phyloP scores from a whole-genome alignment of 1,140 invertebrate genomes.

The Megalopta genalis region DNA sequence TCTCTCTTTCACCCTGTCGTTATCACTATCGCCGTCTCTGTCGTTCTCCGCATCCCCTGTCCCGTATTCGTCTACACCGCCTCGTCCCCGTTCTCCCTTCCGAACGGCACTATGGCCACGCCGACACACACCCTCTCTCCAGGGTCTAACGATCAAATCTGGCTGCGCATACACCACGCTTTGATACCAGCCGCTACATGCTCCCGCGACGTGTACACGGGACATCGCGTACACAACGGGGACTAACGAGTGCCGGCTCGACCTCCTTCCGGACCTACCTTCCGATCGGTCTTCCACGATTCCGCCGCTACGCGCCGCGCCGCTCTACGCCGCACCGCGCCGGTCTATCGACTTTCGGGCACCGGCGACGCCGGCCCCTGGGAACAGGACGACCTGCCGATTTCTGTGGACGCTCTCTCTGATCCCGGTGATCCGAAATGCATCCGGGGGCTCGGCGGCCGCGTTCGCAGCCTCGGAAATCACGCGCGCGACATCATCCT shows the following conservation, averaged over 20 bases:
- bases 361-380: background rate
- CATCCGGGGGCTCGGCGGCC: too few relatives aligned
- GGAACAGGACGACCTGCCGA: background rate
- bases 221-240: background rate
- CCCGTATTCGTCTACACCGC: slow-evolving; percentile 17
- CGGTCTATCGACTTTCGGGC: background rate
- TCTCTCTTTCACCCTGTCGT: background rate
- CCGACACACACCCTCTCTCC: background rate
- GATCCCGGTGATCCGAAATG: too few relatives aligned
- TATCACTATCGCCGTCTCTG: background rate
- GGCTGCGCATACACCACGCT: slow-evolving; percentile 15
- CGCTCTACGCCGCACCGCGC: too few relatives aligned
- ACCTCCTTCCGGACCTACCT: background rate
- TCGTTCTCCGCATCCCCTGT: background rate
- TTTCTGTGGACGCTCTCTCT: too few relatives aligned
- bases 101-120: background rate
- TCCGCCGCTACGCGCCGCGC: too few relatives aligned
- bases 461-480: too few relatives aligned
- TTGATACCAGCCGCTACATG: slow-evolving; percentile 17
- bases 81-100: background rate
- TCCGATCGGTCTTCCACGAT: slow-evolving; percentile 9
- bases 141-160: slow-evolving; percentile 25
- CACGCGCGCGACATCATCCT: too few relatives aligned
- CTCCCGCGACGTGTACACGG: slow-evolving; percentile 4
- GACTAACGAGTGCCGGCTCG: slow-evolving; percentile 13